A percentile compares a stretch with the other conserved stretches of the same genome.
phyloP scores from a whole-genome alignment of 1,140 invertebrate species.

The Antheraea pernyi region DNA sequence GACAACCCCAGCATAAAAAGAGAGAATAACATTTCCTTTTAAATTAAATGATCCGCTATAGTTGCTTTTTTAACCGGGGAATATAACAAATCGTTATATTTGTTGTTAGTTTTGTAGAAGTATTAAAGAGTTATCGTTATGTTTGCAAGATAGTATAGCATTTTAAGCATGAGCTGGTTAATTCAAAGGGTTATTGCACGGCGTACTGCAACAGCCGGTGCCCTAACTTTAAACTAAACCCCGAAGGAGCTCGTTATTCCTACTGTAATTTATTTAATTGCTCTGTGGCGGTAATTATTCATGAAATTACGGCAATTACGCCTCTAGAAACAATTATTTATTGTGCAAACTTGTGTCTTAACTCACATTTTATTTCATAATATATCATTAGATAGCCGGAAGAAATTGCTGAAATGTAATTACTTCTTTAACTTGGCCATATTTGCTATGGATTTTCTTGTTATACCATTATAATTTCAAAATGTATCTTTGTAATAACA shows the following conservation, averaged over 20 bases:
- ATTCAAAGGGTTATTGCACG: conserved; percentile 34
- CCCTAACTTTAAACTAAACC: conserved; percentile 75
- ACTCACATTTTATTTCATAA: conserved; percentile 76
- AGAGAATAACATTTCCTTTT: no score
- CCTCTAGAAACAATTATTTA: conserved; percentile 78
- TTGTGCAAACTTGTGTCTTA: conserved; percentile 75
- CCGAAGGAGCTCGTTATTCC: conserved; percentile 74
- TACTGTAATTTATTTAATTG: conserved; percentile 79
- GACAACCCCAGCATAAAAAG: neutral
- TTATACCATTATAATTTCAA: neutral
- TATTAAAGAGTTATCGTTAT: neutral
- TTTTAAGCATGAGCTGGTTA: neutral
- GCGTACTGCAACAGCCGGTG: conserved; percentile 60
- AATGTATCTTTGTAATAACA: no score
- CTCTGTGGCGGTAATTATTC: conserved; percentile 77
- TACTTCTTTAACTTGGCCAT: neutral
- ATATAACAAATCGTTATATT: no score
- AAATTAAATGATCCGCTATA: no score
- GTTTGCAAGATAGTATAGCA: neutral
- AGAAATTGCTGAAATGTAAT: conserved; percentile 30
- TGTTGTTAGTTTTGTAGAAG: no score
- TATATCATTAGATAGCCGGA: conserved; percentile 64
- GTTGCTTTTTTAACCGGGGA: no score
- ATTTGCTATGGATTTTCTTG: neutral
- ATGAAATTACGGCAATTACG: conserved; percentile 79